Conservation (phyloP, 2,888 invertebrate genomes). For the Drosophila mimica region DNA sequence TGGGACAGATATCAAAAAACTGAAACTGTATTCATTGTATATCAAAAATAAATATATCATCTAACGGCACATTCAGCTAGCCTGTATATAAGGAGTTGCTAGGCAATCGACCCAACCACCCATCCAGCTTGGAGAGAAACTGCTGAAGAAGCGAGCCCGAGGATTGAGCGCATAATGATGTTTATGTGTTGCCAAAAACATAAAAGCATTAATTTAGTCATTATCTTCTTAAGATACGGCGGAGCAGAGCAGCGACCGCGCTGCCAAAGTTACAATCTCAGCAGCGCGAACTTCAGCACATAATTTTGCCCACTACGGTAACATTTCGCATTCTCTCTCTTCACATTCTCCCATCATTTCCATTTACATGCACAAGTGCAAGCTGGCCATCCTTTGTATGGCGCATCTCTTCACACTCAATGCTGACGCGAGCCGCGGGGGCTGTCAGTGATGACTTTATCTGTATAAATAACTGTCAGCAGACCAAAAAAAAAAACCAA, state of each 20-base stretch:
- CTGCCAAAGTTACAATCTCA: conserved; percentile 16
- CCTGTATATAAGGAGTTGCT: conserved; percentile 37
- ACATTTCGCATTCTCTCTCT: conserved; percentile 33
- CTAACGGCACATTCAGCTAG: background rate
- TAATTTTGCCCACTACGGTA: conserved; percentile 63
- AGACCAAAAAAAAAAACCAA: conserved; percentile 41
- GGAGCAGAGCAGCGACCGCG: conserved; percentile 39
- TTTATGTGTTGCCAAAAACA: conserved; percentile 84
- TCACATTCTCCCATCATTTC: background rate
- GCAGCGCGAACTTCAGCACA: conserved; percentile 69
- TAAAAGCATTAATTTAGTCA: conserved; percentile 85
- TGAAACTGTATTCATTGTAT: too few relatives aligned
- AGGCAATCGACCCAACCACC: background rate
- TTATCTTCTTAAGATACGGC: conserved; percentile 85
- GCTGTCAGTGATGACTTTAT: conserved; percentile 82
- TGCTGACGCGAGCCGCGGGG: conserved; percentile 51
- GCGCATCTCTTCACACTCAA: conserved; percentile 38
- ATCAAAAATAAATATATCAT: background rate
- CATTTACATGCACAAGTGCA: conserved; percentile 14
- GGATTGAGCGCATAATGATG: conserved; percentile 83
- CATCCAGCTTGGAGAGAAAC: conserved; percentile 22
- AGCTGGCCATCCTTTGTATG: conserved; percentile 26
- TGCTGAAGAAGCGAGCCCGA: conserved; percentile 29
- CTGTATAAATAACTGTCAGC: conserved; percentile 82
- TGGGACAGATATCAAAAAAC: background rate